Evolutionary conservation across 2,888 invertebrate genomes (phyloP), one percentile per base, ranked within the genome.

Genomic region (Thalpophila matura): DNA sequence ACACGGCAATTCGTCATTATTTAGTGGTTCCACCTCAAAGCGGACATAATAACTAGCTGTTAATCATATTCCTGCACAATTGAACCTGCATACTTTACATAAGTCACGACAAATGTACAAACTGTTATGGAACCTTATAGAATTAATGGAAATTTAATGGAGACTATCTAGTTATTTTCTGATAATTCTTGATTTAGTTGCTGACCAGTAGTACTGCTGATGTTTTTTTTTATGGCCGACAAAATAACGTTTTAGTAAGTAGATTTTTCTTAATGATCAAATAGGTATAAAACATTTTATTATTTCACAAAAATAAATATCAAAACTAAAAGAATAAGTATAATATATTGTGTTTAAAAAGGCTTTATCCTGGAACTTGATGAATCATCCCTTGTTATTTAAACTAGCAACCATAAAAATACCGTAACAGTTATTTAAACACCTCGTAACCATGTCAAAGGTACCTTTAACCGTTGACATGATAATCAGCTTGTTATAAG

Each of bases 81-180:
- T 20, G 24, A 37, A 54, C 54, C 61, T 61, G 45, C 64, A 67
- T 62, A 45, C 29, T 58, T 61, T 20, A 59, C 24, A 42, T 22
- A 16, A 29, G 24, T n/a, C 40, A 24, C 27, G 35, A 47, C 6
- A 33, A 31, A 40, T 37, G 2, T 3, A 14, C 4, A n/a, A 14
- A 31, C 10, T 37, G 42, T 27, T 16, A 12, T 6, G 9, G 20
- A 26, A 61, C 57, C 40, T 45, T 56, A 74, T 74, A 59, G 33
- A 53, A 42, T 58, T 75, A 37, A 56, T 50, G 63, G 26, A 7
- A 12, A 27, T 55, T 46, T 67, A 69, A 60, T 62, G 54, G 7
- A n/a, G n/a, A 20, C 31, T 14, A 10, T 1, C 2, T 12, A 29
- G 14, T n/a, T n/a, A n/a, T n/a, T n/a, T n/a, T n/a, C n/a, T n/a